Evolutionary conservation across 2,797 vertebrate species (phyloP).

Genomic region (Simalia tracyae): DNA sequence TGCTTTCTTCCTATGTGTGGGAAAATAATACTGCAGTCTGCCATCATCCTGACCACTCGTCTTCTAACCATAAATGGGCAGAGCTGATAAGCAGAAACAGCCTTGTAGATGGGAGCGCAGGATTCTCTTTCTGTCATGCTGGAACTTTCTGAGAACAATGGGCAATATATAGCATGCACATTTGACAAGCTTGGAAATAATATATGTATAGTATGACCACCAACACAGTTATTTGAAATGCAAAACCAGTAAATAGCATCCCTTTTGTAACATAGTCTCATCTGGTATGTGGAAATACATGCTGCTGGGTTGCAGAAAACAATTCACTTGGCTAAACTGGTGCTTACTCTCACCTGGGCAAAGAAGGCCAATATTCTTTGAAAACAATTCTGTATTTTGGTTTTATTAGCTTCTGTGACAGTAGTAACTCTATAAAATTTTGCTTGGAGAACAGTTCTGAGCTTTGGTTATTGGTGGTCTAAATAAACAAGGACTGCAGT

Average conservation of each 20-base stretch:
- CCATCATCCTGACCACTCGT: background rate
- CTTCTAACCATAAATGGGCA: conserved; percentile 17
- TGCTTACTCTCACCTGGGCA: background rate
- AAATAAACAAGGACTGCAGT: background rate
- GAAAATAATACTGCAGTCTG: background rate
- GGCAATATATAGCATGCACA: conserved; percentile 21
- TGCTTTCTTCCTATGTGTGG: background rate
- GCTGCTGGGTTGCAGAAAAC: background rate
- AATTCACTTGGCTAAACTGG: background rate
- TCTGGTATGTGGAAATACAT: too few species aligned
- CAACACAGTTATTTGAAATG: background rate
- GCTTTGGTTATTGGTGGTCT: background rate
- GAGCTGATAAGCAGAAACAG: conserved; percentile 24
- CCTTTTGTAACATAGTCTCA: background rate
- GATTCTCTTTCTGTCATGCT: conserved; percentile 8
- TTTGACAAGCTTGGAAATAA: background rate
- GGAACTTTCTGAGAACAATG: conserved; percentile 11
- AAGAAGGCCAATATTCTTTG: background rate
- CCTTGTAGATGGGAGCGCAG: background rate
- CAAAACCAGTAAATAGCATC: background rate
- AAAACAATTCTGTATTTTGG: background rate
- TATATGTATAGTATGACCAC: background rate
- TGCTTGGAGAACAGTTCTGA: background rate
- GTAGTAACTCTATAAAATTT: background rate
- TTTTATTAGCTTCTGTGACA: background rate